Conservation (phyloP, 2,888 invertebrate species). For the Plagodis dolabraria region DNA sequence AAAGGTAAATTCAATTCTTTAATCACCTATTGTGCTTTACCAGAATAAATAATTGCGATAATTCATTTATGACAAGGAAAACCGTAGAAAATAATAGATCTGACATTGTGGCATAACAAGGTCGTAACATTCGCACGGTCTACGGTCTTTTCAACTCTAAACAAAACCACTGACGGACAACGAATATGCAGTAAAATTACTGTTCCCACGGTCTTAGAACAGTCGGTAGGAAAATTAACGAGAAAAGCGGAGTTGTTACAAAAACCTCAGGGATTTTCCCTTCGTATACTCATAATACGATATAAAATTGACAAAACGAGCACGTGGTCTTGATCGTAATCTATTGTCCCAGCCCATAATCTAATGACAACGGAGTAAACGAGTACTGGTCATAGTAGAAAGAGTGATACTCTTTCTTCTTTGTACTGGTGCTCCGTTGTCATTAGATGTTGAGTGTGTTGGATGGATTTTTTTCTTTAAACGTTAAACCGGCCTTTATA, state of each 20-base stretch:
- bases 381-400: too few species aligned
- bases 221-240: slow-evolving; percentile 9
- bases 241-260: slow-evolving; percentile 3
- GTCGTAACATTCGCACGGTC: slow-evolving; percentile 73
- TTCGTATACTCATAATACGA: too few species aligned
- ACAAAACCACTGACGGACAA: slow-evolving; percentile 23
- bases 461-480: too few species aligned
- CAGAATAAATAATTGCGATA: slow-evolving; percentile 41
- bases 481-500: too few species aligned
- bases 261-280: too few species aligned
- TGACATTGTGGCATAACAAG: slow-evolving; percentile 58
- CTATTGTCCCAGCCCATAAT: too few species aligned
- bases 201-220: slow-evolving; percentile 25
- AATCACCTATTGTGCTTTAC: slow-evolving; percentile 32
- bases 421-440: too few species aligned
- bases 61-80: slow-evolving; percentile 47
- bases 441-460: too few species aligned
- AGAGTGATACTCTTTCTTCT: too few species aligned
- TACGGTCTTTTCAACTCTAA: slow-evolving; percentile 7
- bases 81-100: slow-evolving; percentile 45
- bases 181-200: slow-evolving; percentile 11
- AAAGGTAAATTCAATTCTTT: not conserved
- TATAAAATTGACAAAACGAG: too few species aligned
- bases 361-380: too few species aligned
- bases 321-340: too few species aligned